A percentile compares a stretch with the other conserved stretches of the same genome.
These are phyloP conservation scores for Drosophila subpulchrella DNA, from an alignment of 1,140 invertebrate genomes.

Conservation along the genomic window DNA sequence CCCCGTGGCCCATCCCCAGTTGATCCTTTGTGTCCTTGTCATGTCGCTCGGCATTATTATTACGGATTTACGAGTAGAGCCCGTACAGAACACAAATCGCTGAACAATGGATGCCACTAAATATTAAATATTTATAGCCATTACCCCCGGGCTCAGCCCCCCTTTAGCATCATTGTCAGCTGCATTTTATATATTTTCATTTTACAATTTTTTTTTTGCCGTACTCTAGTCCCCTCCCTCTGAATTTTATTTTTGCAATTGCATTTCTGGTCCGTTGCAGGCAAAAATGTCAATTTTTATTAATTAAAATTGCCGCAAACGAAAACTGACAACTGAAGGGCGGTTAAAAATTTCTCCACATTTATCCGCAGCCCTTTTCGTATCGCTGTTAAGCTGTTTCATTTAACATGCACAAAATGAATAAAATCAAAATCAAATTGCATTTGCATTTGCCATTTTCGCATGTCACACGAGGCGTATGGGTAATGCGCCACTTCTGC, in stretches of 20 bases:
- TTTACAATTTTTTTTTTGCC: not conserved
- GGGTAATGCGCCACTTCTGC: constrained; percentile 24
- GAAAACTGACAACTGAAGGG: constrained; percentile 54
- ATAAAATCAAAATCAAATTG: constrained; percentile 61
- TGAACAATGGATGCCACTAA: constrained; percentile 51
- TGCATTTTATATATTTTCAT: constrained; percentile 24
- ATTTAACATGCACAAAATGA: constrained; percentile 54
- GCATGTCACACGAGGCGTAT: constrained; percentile 20
- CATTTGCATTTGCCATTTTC: constrained; percentile 7
- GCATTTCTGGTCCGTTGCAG: constrained; percentile 17
- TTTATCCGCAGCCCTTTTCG: constrained; percentile 3
- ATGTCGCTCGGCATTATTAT: constrained; percentile 56
- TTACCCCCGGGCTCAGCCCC: not conserved
- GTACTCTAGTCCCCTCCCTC: not conserved
- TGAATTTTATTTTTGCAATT: constrained; percentile 24
- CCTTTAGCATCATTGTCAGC: constrained; percentile 12
- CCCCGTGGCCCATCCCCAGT: not conserved
- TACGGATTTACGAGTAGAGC: constrained; percentile 30
- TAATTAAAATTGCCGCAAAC: constrained; percentile 57
- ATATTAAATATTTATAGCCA: constrained; percentile 59
- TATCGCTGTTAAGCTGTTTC: constrained; percentile 4
- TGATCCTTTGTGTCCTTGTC: constrained; percentile 48
- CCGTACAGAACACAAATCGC: constrained; percentile 4
- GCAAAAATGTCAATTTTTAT: constrained; percentile 54
- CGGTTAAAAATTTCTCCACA: constrained; percentile 21